Percentiles rank a stretch among this genome's conserved stretches.
Evolutionary conservation across 2,888 invertebrate species (phyloP).

Genomic region (Xanthia togata): DNA sequence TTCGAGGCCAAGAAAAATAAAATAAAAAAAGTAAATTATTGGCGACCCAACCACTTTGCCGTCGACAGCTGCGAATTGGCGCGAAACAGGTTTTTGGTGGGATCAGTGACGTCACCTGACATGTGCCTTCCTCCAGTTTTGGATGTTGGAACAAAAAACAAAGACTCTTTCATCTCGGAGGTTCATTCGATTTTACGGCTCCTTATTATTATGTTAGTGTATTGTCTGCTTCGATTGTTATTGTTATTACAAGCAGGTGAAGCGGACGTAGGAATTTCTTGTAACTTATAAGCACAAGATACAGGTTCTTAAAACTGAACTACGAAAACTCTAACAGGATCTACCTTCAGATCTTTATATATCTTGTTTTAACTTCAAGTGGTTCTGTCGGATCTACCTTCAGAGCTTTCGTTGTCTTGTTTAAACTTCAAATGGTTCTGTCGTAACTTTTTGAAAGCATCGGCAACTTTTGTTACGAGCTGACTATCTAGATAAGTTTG

Average conservation of each 20-base stretch:
- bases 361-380: constrained; percentile 13
- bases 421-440: constrained; percentile 9
- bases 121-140: constrained; percentile 83
- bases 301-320: constrained; percentile 16
- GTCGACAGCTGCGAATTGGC: constrained; percentile 89
- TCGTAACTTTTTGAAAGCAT: constrained; percentile 3
- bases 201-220: constrained; percentile 72
- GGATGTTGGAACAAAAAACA: constrained; percentile 79
- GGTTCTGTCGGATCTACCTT: background rate
- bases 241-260: constrained; percentile 67
- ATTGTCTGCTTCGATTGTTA: constrained; percentile 60
- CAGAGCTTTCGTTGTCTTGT: constrained; percentile 7
- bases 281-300: background rate
- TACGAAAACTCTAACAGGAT: constrained; percentile 10
- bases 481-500: background rate
- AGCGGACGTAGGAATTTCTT: constrained; percentile 22
- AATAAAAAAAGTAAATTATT: constrained; percentile 80
- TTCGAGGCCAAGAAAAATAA: constrained; percentile 75
- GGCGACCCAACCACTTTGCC: constrained; percentile 80
- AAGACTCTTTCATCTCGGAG: constrained; percentile 75
- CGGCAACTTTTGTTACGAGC: background rate
- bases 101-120: constrained; percentile 86
- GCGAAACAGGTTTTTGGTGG: constrained; percentile 87
- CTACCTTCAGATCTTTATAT: constrained; percentile 3
- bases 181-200: constrained; percentile 81